Base-by-base conservation (phyloP, 1,140 invertebrate species). In the Drosophila pandora region DNA sequence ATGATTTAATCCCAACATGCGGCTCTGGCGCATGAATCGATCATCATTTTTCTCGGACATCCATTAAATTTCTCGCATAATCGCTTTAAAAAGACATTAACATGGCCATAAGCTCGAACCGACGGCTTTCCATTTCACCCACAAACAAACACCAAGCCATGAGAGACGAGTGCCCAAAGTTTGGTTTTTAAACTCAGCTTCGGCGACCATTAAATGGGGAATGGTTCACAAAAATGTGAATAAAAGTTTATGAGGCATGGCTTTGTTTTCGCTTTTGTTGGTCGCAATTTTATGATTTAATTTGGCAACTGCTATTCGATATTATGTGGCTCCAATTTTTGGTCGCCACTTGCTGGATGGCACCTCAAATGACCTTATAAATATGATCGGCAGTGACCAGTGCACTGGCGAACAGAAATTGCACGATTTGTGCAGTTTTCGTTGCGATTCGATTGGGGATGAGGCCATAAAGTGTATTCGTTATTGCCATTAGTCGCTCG, bases 401-500 rank as follows among this genome's bases (percentile, higher is more conserved):
- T 57, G 37, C 50, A 22, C 28, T 21, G 56, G 3, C 43, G 57
- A 45, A 50, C 48, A 75, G 56, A 87, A 74, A 74, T 78, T 79
- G 75, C 57, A 58, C 69, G 59, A 80, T 74, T 81, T 75, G 55
- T 88, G 69, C 64, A 81, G 76, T 77, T 77, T 62, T 75, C 78
- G 80, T 34, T 68, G 64, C 67, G 67, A 71, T 81, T 87, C 70
- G 78, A 87, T 90, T 90, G 87, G 84, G 78, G 59, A 90, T 84
- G 81, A 71, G 43, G 58, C 74, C 64, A 74, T 91, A 91, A 91
- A 91, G 79, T 91, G 71, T 79, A 75, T 87, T 89, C 79, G 65
- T 90, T 90, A 91, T 90, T 79, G 90, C 82, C 72, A 90, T 89
- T 90, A 91, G 79, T 74, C 72, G 79, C 45, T 72, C 89, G 74